Evolutionary conservation across 1,140 invertebrate species (phyloP), one percentile per base, ranked within the genome.

Genomic region (Plutomurus gul): DNA sequence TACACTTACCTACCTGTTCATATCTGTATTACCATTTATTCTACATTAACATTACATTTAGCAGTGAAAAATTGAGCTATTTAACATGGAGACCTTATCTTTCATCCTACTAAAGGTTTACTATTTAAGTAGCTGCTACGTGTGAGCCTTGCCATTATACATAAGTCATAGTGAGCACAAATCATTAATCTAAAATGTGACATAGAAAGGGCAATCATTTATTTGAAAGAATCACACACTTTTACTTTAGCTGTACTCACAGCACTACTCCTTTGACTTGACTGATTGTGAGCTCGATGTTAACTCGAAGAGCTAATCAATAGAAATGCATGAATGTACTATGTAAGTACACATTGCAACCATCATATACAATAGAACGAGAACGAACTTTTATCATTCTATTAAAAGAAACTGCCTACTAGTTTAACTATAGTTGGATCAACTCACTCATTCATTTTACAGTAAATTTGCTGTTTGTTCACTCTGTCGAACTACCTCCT

Each of bases 121-220:
- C n/a, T n/a, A n/a, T n/a, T n/a, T n/a, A n/a, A n/a, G n/a, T n/a
- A n/a, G n/a, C n/a, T n/a, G n/a, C n/a, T n/a, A n/a, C n/a, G n/a
- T n/a, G n/a, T n/a, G n/a, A n/a, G n/a, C n/a, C n/a, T n/a, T n/a
- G n/a, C n/a, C n/a, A n/a, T n/a, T n/a, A n/a, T n/a, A n/a, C n/a
- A n/a, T n/a, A n/a, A n/a, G n/a, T n/a, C n/a, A n/a, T n/a, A n/a
- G n/a, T n/a, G n/a, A 36, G 27, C 16, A 16, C 27, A 33, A 65
- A 65, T 65, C 56, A 65, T 65, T 65, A 65, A 65, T 65, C 56
- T 65, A 33, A 65, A 65, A 65, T 30, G 56, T 65, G 56, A 65
- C 56, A 65, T 65, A 33, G 56, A 65, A 65, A 65, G 56, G 56
- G 56, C 56, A 65, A 65, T 65, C 56, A 33, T 30, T 33, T 33